Evolutionary conservation across 1,140 invertebrate genomes (phyloP), one percentile per base, ranked within the genome.

Genomic region (Listronotus bonariensis): DNA sequence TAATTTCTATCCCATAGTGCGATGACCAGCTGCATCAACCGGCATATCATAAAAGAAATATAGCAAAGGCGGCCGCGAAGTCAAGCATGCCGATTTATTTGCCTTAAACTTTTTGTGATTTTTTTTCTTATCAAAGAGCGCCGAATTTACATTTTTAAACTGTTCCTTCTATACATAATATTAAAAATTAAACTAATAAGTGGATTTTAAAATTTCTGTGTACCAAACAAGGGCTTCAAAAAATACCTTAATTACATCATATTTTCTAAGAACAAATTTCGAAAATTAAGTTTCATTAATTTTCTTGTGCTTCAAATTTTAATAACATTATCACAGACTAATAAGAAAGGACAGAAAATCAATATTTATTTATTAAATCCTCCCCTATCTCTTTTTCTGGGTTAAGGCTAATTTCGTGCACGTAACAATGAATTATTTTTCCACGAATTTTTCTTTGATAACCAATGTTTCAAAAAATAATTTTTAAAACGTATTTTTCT

Each of bases 361-460:
- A 26, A 51, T 38, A 20, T 26, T 26, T 12, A 20, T 32, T 32
- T 49, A 31, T 26, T 49, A 32, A 56, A 42, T 15, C 17, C 20
- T 18, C 14, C 12, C 34, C 32, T 55, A 59, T 53, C 17, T 36
- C 15, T 59, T 56, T 59, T 68, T 68, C 20, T 57, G 49, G 12
- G 41, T 57, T 38, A 71, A 56, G 10, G 68, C 70, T 54, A 72
- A 62, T 54, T 72, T 68, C 20, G 48, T 61, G 45, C 70, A 72
- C 18, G 55, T 58, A 43, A 72, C 65, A 52, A 69, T 62, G 52
- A 72, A 72, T 52, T 72, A 65, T 14, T 72, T 63, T 18, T 69
- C 60, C n/a, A 26, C 61, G 20, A 26, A 26, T 26, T 26, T 26
- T 26, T 3, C 20, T 26, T 26, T 26, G 1, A 26, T 26, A 26